Evolutionary conservation across 2,797 vertebrate species (phyloP), one percentile per base, ranked within the genome.

Genomic region (Gastrophryne carolinensis): DNA sequence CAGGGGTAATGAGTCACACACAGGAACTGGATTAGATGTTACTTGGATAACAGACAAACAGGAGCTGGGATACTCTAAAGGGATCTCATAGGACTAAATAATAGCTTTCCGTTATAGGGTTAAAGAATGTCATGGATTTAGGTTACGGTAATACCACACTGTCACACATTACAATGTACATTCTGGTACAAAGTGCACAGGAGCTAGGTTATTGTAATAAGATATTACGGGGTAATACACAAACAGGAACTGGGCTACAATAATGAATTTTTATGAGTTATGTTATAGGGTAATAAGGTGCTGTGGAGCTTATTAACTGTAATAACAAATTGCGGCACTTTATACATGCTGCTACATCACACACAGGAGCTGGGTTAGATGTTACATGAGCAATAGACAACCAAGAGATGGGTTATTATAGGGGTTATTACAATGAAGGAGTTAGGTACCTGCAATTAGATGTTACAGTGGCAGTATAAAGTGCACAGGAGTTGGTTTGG

Each of bases 381-480:
- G 53, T 30, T 56, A 56, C 27, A n/a, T n/a, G n/a, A n/a, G n/a
- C n/a, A n/a, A n/a, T n/a, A n/a, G n/a, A n/a, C n/a, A n/a, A n/a
- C n/a, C n/a, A n/a, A n/a, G n/a, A 56, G 27, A 29, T 12, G 12
- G 34, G 34, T 35, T 35, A 35, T 12, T 35, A 12, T 35, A 35
- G 12, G 5, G 12, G 12, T 5, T 35, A 12, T 35, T 35, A 35
- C 34, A 35, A 5, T 5, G 34, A 5, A 17, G 44, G 44, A 19
- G 44, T 2, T 3, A 4, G 13, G 41, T 44, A 15, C 2, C 41
- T 44, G 41, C 27, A 27, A 54, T 27, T 4, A 26, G 23, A 39
- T 61, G 34, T 37, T 37, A 39, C 32, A 61, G 13, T 13, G 57
- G 57, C 24, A 61, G 24, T 61, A 61, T n/a, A n/a, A n/a, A n/a